These are phyloP conservation scores for Pharmacophagus antenor DNA, from an alignment of 2,888 invertebrate species.

Conservation along the genomic window DNA sequence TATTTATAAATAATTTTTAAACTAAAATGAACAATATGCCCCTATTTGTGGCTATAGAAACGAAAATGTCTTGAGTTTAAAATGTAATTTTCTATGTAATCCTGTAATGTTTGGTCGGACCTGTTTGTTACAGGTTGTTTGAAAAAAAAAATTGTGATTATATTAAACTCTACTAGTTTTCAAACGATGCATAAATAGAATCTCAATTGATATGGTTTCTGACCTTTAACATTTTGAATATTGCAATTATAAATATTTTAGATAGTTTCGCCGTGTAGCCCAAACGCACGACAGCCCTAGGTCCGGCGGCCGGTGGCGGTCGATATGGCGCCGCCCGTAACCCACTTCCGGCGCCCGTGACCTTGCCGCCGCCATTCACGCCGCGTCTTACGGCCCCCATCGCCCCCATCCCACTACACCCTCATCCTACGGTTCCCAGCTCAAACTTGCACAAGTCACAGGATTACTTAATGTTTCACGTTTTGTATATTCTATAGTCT, in stretches of 20 bases:
- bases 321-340: slow-evolving; percentile 77
- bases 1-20: too few species aligned
- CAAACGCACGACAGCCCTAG: slow-evolving; percentile 30
- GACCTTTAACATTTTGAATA: background rate
- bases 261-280: background rate
- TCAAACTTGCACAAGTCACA: slow-evolving; percentile 54
- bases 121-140: too few species aligned
- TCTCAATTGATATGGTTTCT: too few species aligned
- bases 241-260: background rate
- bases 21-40: too few species aligned
- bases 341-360: slow-evolving; percentile 80
- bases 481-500: slow-evolving; percentile 40
- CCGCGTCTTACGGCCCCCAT: slow-evolving; percentile 60
- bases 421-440: slow-evolving; percentile 35
- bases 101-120: background rate
- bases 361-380: slow-evolving; percentile 79
- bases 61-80: background rate
- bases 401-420: slow-evolving; percentile 38
- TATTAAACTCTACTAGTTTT: too few species aligned
- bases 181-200: too few species aligned
- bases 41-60: too few species aligned
- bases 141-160: background rate
- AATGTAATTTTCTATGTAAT: background rate
- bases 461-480: slow-evolving; percentile 54
- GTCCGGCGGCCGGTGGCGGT: slow-evolving; percentile 49